Evolutionary conservation across 2,113 vertebrate species (phyloP).

Genomic region (Psittacara wagleri): DNA sequence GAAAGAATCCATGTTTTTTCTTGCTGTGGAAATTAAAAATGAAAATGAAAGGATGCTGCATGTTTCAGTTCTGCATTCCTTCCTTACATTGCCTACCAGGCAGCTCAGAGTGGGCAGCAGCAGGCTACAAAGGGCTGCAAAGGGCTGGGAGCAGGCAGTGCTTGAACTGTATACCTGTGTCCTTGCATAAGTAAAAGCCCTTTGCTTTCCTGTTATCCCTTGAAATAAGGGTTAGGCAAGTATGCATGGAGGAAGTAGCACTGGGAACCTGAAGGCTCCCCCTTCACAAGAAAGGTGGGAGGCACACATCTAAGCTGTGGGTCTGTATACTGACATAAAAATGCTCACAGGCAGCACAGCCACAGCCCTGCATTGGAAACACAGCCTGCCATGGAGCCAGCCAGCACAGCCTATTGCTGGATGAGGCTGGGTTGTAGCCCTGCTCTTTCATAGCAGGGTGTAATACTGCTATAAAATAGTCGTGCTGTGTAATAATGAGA

Average conservation of each 20-base stretch:
- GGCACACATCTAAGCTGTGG: no score
- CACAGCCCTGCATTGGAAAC: background rate
- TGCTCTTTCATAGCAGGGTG: background rate
- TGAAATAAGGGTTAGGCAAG: background rate
- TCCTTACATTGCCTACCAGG: background rate
- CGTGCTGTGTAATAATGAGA: accelerated
- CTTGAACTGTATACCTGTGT: background rate
- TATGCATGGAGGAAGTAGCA: background rate
- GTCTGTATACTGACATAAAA: accelerated
- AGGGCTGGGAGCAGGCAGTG: background rate
- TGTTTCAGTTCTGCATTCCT: background rate
- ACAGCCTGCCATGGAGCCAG: background rate
- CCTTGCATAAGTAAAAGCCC: background rate
- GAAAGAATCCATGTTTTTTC: background rate
- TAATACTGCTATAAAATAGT: background rate
- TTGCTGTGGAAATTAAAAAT: background rate
- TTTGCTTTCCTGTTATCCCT: background rate
- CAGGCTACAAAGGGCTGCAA: background rate
- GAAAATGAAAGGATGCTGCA: background rate
- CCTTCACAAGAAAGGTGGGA: background rate
- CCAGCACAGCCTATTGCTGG: background rate
- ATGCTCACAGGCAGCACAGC: background rate
- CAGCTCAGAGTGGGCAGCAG: background rate
- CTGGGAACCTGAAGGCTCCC: background rate
- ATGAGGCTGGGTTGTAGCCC: background rate